These are phyloP conservation scores for Morone saxatilis DNA, from an alignment of 2,113 vertebrate genomes.

Conservation along the genomic window DNA sequence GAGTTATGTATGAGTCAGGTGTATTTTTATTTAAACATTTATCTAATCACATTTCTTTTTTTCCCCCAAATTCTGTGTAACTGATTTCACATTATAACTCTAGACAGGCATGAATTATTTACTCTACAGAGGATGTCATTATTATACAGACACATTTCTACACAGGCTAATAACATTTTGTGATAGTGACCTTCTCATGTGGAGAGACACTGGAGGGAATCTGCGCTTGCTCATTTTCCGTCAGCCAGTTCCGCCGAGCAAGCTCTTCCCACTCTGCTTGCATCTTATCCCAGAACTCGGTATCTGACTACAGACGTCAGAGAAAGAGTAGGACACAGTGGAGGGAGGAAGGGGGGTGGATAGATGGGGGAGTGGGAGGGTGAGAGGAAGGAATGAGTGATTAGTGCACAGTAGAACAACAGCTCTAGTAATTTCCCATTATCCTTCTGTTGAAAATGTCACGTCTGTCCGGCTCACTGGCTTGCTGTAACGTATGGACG, in stretches of 20 bases:
- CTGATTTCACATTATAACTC: too few species aligned
- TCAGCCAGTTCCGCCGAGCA: slow-evolving; percentile 96
- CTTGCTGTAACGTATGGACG: slow-evolving; percentile 32
- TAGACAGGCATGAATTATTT: not conserved
- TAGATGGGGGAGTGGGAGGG: not conserved
- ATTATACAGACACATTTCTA: not conserved
- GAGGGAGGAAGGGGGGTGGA: not conserved
- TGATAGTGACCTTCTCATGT: slow-evolving; percentile 91
- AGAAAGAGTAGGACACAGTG: not conserved
- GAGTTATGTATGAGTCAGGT: not conserved
- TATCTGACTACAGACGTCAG: slow-evolving; percentile 90
- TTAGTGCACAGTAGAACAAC: slow-evolving; percentile 41
- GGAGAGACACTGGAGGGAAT: slow-evolving; percentile 90
- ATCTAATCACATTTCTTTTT: too few species aligned
- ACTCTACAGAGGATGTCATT: too few species aligned
- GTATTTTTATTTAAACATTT: not conserved
- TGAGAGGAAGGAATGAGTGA: slow-evolving; percentile 26
- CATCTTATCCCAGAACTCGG: slow-evolving; percentile 99
- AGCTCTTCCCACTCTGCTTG: slow-evolving; percentile 99
- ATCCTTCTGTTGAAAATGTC: slow-evolving; percentile 57
- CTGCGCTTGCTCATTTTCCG: slow-evolving; percentile 91
- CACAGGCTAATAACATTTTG: slow-evolving; percentile 18
- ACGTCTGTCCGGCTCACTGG: slow-evolving; percentile 29
- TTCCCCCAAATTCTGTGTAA: too few species aligned
- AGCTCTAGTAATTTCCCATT: slow-evolving; percentile 49